Percentiles rank a stretch among this genome's conserved stretches.
Conservation (phyloP, 2,797 vertebrate species). For the Falco peregrinus region DNA sequence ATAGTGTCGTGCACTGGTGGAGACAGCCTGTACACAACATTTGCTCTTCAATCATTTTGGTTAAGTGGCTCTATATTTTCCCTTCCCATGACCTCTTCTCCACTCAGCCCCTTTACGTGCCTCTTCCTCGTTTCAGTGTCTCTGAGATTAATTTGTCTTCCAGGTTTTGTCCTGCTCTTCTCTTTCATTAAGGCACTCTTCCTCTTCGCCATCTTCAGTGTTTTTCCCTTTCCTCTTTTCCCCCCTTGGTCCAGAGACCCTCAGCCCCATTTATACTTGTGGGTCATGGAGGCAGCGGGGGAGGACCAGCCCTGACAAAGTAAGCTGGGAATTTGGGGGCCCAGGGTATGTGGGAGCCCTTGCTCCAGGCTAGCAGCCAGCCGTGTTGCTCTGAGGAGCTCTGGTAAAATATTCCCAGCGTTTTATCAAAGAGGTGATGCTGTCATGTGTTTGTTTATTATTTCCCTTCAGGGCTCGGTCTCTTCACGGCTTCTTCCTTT, state of each 20-base stretch:
- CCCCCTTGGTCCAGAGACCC: rapidly evolving
- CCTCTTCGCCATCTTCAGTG: not conserved
- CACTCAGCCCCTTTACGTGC: not conserved
- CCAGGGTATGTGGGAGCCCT: not conserved
- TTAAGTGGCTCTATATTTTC: constrained; percentile 14
- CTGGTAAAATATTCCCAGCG: not conserved
- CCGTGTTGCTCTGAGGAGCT: not conserved
- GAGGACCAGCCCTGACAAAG: not conserved
- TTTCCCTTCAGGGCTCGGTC: constrained; percentile 4
- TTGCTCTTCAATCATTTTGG: constrained; percentile 26
- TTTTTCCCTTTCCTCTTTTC: not conserved
- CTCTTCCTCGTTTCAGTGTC: not conserved
- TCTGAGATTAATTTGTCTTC: constrained; percentile 20
- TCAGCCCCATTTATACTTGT: not conserved
- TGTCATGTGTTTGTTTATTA: constrained; percentile 43
- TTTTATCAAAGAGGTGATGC: constrained; percentile 40
- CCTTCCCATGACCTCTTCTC: constrained; percentile 47
- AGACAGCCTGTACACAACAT: not conserved
- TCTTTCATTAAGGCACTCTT: not conserved
- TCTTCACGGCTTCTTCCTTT: constrained; percentile 29
- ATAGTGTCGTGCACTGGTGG: not conserved
- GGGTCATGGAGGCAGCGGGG: not conserved
- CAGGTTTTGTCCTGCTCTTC: not conserved
- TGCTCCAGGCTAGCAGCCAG: not conserved
- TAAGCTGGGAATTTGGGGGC: not conserved